Base-by-base conservation (phyloP, 92 coral and sea anemone species). In the Micromussa lordhowensis region DNA sequence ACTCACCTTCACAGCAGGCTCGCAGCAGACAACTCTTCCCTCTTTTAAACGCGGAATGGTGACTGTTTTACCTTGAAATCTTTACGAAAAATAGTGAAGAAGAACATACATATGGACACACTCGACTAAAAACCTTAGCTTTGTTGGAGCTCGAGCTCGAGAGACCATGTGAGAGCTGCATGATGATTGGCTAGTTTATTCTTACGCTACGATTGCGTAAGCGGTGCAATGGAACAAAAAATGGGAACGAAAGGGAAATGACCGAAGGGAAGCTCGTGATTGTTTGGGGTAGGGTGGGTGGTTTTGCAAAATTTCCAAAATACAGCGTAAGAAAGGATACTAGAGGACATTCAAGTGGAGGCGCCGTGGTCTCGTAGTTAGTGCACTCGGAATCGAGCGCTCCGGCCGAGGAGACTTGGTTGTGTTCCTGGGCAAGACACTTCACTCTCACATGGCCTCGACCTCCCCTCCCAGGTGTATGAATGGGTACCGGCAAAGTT, bases 41-140 rank as follows among this genome's bases (percentile, higher is more conserved):
- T 91, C 92, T 95, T 91, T 96, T 93, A 91, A 93, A 91, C 96
- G 96, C 96, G 98, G 91, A 97, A 97, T 97, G 96, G 91, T 97
- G 99, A 88, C 96, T 88, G 87, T 75, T 84, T 88, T 87, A 75
- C 35, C 75, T 87, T 6, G 28, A 29, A 80, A 84, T 78, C 49
- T 55, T 86, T 71, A 40, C 81, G 58, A 83, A 71, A 91, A 58
- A 87, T 81, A 36, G 63, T n/a, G 61, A 32, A 11, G 40, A 81
- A 75, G 44, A 19, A 2, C 21, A 28, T 38, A n/a, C 91, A 51
- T 77, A 76, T 74, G 81, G 69, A 68, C 76, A 73, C 72, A 58
- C 15, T 66, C 44, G 75, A 75, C 74, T 59, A 19, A 61, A 9
- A 0, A 44, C 13, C 51, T 7, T 44, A 1, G 4, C 21, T 18